Evolutionary conservation across 1,140 invertebrate genomes (phyloP).

Genomic region (Drosophila cardini): DNA sequence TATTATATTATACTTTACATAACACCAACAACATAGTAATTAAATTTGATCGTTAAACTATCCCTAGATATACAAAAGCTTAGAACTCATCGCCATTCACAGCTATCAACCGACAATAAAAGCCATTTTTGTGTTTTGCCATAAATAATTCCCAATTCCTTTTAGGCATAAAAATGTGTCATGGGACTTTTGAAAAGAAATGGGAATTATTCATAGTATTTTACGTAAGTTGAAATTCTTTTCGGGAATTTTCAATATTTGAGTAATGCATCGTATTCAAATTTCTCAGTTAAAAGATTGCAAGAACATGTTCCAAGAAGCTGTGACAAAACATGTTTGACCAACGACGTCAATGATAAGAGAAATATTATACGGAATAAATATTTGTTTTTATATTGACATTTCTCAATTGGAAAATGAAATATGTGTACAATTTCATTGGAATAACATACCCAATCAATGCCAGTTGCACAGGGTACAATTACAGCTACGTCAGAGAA

Average conservation of each 20-base stretch:
- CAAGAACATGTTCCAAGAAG: conserved; percentile 14
- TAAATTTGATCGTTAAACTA: conserved; percentile 4
- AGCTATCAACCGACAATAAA: conserved; percentile 1
- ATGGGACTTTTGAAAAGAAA: neutral
- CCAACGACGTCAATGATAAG: conserved; percentile 9
- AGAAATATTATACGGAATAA: neutral
- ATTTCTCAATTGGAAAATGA: too few relatives aligned
- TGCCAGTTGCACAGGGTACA: neutral
- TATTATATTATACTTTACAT: neutral
- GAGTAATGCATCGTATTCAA: neutral
- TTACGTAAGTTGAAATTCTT: conserved; percentile 25
- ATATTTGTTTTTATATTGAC: too few relatives aligned
- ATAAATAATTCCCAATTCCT: neutral
- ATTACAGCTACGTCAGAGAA: conserved; percentile 13
- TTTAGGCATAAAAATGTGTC: neutral
- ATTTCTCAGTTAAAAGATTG: conserved; percentile 18
- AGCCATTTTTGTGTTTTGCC: conserved; percentile 11
- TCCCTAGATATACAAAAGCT: conserved; percentile 1
- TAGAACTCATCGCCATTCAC: neutral
- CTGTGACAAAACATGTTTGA: neutral
- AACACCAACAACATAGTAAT: neutral
- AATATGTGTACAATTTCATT: too few relatives aligned
- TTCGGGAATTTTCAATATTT: conserved; percentile 10
- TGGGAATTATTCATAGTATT: too few relatives aligned
- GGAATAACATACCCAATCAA: neutral